Conservation (phyloP, 2,797 vertebrate genomes). For the Rhinogobio ventralis region DNA sequence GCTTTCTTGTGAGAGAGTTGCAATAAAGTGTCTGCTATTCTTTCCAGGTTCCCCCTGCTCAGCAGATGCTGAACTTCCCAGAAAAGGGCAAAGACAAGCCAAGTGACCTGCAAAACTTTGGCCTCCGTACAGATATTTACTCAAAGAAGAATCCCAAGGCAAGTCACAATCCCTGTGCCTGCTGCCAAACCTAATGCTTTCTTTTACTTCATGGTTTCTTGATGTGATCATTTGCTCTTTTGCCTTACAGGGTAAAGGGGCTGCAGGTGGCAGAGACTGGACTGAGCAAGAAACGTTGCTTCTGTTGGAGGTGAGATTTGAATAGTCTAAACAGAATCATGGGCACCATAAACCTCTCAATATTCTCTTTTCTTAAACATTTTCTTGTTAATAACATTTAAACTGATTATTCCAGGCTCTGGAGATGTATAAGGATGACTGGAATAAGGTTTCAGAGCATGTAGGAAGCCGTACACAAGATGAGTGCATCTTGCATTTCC, state of each 20-base stretch:
- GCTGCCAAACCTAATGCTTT: neutral
- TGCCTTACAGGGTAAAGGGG: slow-evolving; percentile 82
- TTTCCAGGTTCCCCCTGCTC: slow-evolving; percentile 87
- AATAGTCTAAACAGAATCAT: neutral
- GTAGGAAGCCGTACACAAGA: slow-evolving; percentile 96
- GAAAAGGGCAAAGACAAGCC: slow-evolving; percentile 94
- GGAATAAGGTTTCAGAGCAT: slow-evolving; percentile 98
- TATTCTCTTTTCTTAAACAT: neutral
- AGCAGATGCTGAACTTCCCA: slow-evolving; percentile 91
- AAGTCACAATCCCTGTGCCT: neutral
- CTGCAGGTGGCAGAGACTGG: slow-evolving; percentile 90
- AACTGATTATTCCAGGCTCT: slow-evolving; percentile 79
- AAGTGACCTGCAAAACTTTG: slow-evolving; percentile 94
- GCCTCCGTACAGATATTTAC: slow-evolving; percentile 92
- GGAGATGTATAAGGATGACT: slow-evolving; percentile 98
- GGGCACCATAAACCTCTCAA: neutral
- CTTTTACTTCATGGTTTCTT: neutral
- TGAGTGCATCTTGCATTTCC: slow-evolving; percentile 95
- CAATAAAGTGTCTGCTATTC: neutral
- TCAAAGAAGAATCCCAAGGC: slow-evolving; percentile 91
- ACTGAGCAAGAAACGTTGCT: slow-evolving; percentile 96
- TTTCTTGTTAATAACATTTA: neutral
- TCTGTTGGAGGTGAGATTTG: slow-evolving; percentile 85
- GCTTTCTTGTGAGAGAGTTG: neutral
- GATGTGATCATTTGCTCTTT: neutral